Conservation (phyloP, 1,140 invertebrate species). For the Drosophila nikananu region DNA sequence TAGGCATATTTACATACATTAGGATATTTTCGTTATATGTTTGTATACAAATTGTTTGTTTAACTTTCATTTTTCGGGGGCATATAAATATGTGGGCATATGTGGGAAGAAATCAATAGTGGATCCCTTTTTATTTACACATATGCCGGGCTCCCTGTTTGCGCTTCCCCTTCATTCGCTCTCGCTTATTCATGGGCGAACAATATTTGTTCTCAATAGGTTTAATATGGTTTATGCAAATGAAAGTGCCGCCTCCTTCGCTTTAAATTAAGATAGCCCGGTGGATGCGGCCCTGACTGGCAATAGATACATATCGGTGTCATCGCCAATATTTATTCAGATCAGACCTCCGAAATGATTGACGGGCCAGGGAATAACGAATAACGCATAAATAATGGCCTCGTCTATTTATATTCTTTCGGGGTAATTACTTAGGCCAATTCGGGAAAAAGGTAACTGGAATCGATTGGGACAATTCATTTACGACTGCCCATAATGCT, state of each 20-base stretch:
- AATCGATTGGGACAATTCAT: conserved; percentile 37
- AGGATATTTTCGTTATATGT: conserved; percentile 30
- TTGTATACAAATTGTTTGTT: conserved; percentile 52
- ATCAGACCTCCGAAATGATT: conserved; percentile 12
- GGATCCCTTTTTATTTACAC: conserved; percentile 50
- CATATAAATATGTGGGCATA: neutral
- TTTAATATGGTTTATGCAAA: conserved; percentile 73
- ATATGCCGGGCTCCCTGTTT: conserved; percentile 37
- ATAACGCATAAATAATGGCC: conserved; percentile 10
- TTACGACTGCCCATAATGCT: neutral
- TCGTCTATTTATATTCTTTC: conserved; percentile 17
- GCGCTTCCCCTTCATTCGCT: conserved; percentile 5
- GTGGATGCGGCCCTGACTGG: neutral
- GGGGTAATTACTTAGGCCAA: conserved; percentile 28
- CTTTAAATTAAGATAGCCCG: conserved; percentile 31
- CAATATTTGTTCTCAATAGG: conserved; percentile 49
- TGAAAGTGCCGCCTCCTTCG: conserved; percentile 27
- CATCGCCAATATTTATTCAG: conserved; percentile 28
- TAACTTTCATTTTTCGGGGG: conserved; percentile 29
- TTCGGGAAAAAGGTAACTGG: conserved; percentile 3
- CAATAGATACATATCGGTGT: conserved; percentile 20
- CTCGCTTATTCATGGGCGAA: conserved; percentile 35
- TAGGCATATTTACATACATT: conserved; percentile 44
- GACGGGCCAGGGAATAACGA: conserved; percentile 8
- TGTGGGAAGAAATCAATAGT: conserved; percentile 48